Base-by-base conservation (phyloP, 2,113 vertebrate genomes). In the Pelecanus crispus region DNA sequence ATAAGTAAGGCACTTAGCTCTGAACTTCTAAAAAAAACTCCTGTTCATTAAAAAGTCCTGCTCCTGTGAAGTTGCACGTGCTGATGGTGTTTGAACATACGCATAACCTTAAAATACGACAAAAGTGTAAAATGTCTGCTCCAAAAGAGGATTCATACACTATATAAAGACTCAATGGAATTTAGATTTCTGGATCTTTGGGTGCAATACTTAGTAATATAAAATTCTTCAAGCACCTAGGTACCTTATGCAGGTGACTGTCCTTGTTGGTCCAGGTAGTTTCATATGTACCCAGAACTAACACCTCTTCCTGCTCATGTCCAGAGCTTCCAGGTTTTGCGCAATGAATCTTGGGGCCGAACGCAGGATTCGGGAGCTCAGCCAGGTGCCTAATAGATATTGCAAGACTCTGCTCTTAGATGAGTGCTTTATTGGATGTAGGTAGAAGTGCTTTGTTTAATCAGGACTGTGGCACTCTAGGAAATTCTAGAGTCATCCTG, bases 371-470 rank as follows among this genome's bases (percentile, higher is more conserved):
- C 1, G 4, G 90, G 92, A 91, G 58, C 85, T 94, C 90, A 80
- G 81, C 84, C 90, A 96, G 79, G 81, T 77, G 42, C 65, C 58
- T 90, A 65, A 75, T 36, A 95, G 49, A 82, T 92, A 95, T 81
- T 91, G 78, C 62, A 77, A 92, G 62, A 3, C 40, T 81, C 17
- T 6, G 31, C 56, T 84, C 16, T 55, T 81, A 79, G 26, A 67
- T 38, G 63, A 86, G 59, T 81, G 65, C 59, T 86, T 58, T 79
- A 81, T 19, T 87, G 73, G 50, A 82, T 86, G 38, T 62, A 93
- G 62, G 71, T 85, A 91, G 62, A 77, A 93, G 78, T 92, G 79
- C 92, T 95, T 75, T 90, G 29, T 91, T 93, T 95, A 95, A 89
- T 96, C 89, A 88, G 59, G 74, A 77, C 74, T 70, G 81, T 83